phyloP scores from a whole-genome alignment of 2,113 vertebrate genomes.

The Pelodiscus sinensis region DNA sequence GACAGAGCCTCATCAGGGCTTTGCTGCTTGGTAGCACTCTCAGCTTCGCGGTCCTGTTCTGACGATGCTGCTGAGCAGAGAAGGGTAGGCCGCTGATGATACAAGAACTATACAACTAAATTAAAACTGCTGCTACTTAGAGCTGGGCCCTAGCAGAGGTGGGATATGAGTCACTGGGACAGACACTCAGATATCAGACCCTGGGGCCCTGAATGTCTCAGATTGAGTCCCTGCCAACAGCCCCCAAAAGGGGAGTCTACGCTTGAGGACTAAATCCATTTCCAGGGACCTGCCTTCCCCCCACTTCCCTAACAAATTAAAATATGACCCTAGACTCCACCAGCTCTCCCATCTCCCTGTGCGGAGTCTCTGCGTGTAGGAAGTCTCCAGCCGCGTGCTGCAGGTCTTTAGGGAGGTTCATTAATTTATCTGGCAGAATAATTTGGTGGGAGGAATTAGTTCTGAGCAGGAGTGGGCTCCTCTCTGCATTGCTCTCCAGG shows the following conservation, averaged over 20 bases:
- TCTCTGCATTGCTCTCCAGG: background rate
- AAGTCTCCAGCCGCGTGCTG: background rate
- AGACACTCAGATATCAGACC: background rate
- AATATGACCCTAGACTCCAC: background rate
- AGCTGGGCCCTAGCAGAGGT: background rate
- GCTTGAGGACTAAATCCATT: background rate
- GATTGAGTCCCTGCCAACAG: background rate
- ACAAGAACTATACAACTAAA: background rate
- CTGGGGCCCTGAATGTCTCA: background rate
- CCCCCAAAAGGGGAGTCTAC: background rate
- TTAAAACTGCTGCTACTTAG: background rate
- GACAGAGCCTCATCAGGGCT: background rate
- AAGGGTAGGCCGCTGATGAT: background rate
- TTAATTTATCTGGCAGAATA: background rate
- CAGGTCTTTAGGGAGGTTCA: background rate
- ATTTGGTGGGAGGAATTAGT: background rate
- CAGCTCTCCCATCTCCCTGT: background rate
- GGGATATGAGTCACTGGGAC: background rate
- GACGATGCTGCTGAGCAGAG: background rate
- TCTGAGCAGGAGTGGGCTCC: background rate
- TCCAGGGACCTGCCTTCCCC: background rate
- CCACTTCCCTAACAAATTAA: background rate
- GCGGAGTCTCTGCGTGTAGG: background rate
- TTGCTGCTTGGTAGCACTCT: background rate
- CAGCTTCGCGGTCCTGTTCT: background rate